Base-by-base conservation (phyloP, 1,140 invertebrate genomes). In the Halesus radiatus region DNA sequence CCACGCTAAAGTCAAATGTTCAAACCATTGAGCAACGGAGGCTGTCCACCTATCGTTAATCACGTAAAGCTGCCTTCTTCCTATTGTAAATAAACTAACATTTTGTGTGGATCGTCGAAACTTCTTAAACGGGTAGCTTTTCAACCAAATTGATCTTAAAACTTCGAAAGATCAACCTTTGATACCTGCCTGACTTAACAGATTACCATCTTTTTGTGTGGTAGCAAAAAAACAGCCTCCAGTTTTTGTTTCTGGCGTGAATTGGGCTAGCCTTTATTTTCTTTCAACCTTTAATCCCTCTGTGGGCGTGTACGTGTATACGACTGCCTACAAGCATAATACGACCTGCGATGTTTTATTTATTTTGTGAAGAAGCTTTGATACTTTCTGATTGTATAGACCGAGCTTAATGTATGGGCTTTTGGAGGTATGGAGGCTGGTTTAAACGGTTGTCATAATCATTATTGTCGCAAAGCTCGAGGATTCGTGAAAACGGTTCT, bases 231-330 rank as follows among this genome's bases (percentile, higher is more conserved):
- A 66, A 72, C 45, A 16, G 37, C 18, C 68, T 52, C 68, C 16
- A 20, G n/a, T 52, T 53, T 53, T 52, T 72, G 68, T 72, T 72
- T 72, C 68, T 72, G 50, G 68, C 50, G 68, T 72, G 68, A 72
- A 53, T 22, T 52, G 68, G 37, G 68, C 68, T 72, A 72, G 68
- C 22, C 26, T 52, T 52, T 72, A 72, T 72, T 72, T 52, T 66
- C 45, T 53, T 52, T 52, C 68, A 52, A 50, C 68, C 68, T 52
- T 45, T 52, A 53, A 53, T 52, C 45, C 50, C 20, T 29, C 68
- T 23, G 50, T 53, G 68, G 22, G 68, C 50, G 37, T 53, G 45
- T 72, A 50, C 50, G 37, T 53, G 45, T 72, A 50, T n/a, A 64
- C 22, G 20, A 32, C 18, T 16, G 64, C 29, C 23, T 37, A 37